Conservation (phyloP, 2,888 invertebrate genomes). For the Bellardia pandia region DNA sequence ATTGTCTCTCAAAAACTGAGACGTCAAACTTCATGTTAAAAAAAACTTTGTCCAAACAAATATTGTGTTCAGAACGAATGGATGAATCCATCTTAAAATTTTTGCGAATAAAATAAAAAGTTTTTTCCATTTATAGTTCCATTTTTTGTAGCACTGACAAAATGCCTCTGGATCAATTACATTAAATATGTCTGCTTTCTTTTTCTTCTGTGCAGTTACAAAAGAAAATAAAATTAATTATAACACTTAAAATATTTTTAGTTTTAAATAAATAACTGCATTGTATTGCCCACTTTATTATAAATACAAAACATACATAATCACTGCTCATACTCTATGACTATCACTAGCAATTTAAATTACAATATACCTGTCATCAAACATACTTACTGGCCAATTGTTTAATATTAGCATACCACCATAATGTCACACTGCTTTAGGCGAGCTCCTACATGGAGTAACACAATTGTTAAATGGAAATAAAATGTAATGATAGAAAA, state of each 20-base stretch:
- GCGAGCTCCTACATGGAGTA: background rate
- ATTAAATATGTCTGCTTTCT: background rate
- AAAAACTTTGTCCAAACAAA: too few relatives aligned
- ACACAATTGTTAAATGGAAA: background rate
- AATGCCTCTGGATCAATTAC: background rate
- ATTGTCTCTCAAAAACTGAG: too few relatives aligned
- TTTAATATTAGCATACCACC: background rate
- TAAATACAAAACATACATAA: conserved; percentile 8
- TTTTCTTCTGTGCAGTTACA: background rate
- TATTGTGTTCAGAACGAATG: too few relatives aligned
- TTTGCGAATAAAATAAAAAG: too few relatives aligned
- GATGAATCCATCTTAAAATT: too few relatives aligned
- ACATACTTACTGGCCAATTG: background rate
- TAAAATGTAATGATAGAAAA: background rate
- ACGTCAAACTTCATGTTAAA: too few relatives aligned
- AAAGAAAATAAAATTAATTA: conserved; percentile 11
- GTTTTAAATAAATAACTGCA: conserved; percentile 10
- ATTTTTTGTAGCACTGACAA: background rate
- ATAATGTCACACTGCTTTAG: background rate
- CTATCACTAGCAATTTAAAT: background rate
- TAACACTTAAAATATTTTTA: background rate
- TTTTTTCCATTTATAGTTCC: background rate
- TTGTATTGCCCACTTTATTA: background rate
- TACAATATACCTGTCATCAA: background rate
- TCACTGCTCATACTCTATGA: background rate